Conservation (phyloP, 2,797 vertebrate species). For the Lates japonicus region DNA sequence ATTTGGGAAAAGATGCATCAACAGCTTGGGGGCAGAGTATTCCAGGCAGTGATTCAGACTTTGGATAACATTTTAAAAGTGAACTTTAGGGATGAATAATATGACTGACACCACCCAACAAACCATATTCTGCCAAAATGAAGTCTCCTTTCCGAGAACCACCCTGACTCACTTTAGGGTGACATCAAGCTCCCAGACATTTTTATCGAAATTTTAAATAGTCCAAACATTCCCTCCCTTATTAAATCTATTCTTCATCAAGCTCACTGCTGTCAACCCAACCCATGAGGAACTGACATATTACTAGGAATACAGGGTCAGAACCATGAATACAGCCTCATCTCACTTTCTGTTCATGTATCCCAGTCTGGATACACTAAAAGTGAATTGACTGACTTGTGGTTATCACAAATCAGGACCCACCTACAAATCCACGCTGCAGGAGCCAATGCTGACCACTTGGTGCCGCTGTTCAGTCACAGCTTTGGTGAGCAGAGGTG, state of each 20-base stretch:
- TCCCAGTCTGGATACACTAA: slow-evolving; percentile 2
- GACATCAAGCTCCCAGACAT: neutral
- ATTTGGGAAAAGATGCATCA: slow-evolving; percentile 32
- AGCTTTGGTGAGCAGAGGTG: neutral
- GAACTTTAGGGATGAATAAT: slow-evolving; percentile 30
- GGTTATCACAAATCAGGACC: neutral
- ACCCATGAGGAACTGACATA: neutral
- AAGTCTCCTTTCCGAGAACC: slow-evolving; percentile 32
- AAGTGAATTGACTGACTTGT: neutral
- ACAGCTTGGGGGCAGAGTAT: slow-evolving; percentile 35
- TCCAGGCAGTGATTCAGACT: slow-evolving; percentile 54
- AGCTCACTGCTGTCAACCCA: neutral
- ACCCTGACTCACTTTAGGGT: slow-evolving; percentile 44
- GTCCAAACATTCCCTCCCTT: neutral
- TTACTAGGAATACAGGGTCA: neutral
- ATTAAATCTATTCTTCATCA: neutral
- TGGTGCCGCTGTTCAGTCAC: slow-evolving; percentile 71
- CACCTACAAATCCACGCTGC: neutral
- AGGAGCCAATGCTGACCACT: slow-evolving; percentile 47
- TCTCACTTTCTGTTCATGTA: neutral
- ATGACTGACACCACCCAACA: slow-evolving; percentile 29
- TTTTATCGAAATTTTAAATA: neutral
- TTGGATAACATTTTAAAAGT: neutral
- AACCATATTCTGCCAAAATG: slow-evolving; percentile 38
- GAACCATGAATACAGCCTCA: neutral